Conservation (phyloP, 1,140 invertebrate genomes). For the Anastatus disparis region DNA sequence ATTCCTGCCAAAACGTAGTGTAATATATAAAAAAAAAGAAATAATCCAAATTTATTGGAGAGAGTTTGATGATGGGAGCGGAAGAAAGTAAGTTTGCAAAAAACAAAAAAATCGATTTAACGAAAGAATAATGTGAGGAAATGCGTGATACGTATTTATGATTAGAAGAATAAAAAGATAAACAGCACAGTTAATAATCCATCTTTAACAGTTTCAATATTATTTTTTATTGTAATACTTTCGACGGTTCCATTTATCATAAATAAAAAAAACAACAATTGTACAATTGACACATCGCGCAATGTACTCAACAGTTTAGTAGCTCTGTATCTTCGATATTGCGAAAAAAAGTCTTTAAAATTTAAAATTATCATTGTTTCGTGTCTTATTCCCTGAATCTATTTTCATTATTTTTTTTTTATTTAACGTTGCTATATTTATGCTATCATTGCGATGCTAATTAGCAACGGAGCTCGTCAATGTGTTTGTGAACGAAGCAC, state of each 20-base stretch:
- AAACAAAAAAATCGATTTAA: too few species aligned
- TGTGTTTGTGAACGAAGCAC: too few species aligned
- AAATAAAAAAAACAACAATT: too few species aligned
- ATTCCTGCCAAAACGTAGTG: constrained; percentile 54
- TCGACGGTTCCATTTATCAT: constrained; percentile 14
- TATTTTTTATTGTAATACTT: constrained; percentile 29
- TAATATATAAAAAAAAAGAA: constrained; percentile 52
- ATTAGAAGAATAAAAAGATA: constrained; percentile 15
- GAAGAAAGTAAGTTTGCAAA: too few species aligned
- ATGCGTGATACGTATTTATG: constrained; percentile 22
- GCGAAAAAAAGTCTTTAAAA: constrained; percentile 35
- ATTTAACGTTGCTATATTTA: too few species aligned
- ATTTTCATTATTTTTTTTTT: background rate
- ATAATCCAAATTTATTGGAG: constrained; percentile 58
- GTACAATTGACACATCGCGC: constrained; percentile 31
- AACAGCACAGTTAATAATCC: constrained; percentile 8
- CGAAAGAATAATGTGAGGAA: background rate
- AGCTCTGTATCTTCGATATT: constrained; percentile 40
- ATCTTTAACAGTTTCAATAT: constrained; percentile 23
- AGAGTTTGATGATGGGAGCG: constrained; percentile 42
- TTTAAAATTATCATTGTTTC: constrained; percentile 8
- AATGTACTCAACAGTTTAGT: constrained; percentile 34
- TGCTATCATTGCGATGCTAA: too few species aligned
- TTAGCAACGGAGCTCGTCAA: too few species aligned
- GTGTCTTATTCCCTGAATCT: background rate